Evolutionary conservation across 37 sponge, comb jelly and placozoan species (phyloP).

Genomic region (Ianthella basta): DNA sequence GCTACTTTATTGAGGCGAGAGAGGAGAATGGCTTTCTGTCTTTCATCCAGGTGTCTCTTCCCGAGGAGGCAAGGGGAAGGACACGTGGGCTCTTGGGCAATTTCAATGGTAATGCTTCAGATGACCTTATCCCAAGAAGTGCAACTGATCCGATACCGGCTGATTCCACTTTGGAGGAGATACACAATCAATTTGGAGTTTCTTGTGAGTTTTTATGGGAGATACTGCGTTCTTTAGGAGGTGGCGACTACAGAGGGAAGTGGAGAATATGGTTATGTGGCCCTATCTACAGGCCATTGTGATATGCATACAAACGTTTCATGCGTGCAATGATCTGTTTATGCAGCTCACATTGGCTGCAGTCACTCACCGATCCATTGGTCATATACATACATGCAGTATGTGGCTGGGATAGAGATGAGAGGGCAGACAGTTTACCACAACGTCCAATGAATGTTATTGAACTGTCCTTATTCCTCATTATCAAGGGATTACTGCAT

Average conservation of each 20-base stretch:
- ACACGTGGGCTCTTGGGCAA: slow-evolving; percentile 50
- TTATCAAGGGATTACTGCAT: slow-evolving; percentile 58
- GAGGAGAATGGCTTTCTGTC: slow-evolving; percentile 49
- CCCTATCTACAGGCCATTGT: too few species aligned
- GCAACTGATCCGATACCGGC: slow-evolving; percentile 12
- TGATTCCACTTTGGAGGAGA: slow-evolving; percentile 39
- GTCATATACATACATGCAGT: too few species aligned
- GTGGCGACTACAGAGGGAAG: background rate
- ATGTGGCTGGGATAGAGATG: too few species aligned
- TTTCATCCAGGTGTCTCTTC: slow-evolving; percentile 8
- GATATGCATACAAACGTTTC: too few species aligned
- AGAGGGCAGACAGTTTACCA: too few species aligned
- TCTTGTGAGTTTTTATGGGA: slow-evolving; percentile 43
- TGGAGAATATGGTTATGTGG: too few species aligned
- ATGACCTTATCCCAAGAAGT: slow-evolving; percentile 42
- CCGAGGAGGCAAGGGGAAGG: background rate
- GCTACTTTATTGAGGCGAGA: slow-evolving; percentile 7
- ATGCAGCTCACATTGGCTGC: too few species aligned
- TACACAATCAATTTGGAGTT: slow-evolving; percentile 56
- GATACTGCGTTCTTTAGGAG: background rate
- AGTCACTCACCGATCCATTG: too few species aligned
- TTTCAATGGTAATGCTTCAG: slow-evolving; percentile 47
- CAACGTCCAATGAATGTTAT: too few species aligned
- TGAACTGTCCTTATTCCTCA: too few species aligned
- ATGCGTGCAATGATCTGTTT: too few species aligned